Evolutionary conservation across 1,140 invertebrate species (phyloP).

Genomic region (Bombus balteatus): DNA sequence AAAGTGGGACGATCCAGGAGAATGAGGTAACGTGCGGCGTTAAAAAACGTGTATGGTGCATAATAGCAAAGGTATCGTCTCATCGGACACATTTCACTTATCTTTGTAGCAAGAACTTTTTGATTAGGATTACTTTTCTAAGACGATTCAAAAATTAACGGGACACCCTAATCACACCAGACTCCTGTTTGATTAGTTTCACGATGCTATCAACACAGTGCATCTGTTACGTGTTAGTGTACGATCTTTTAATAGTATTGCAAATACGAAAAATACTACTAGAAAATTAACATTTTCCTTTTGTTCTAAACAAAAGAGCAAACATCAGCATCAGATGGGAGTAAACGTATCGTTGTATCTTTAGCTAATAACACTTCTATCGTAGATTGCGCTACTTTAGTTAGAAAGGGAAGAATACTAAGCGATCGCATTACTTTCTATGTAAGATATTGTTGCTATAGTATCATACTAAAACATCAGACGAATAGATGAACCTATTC

Average conservation of each 20-base stretch:
- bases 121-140: constrained; percentile 46
- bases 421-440: constrained; percentile 28
- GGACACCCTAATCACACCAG: constrained; percentile 35
- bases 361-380: not conserved
- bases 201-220: not conserved
- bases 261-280: not conserved
- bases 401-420: not conserved
- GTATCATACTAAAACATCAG: not conserved
- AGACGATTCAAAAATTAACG: not conserved
- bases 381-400: constrained; percentile 9
- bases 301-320: not conserved
- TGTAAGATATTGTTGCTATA: constrained; percentile 22
- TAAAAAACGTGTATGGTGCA: constrained; percentile 58
- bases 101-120: constrained; percentile 40
- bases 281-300: not conserved
- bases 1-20: constrained; percentile 90
- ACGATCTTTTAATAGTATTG: not conserved
- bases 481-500: constrained; percentile 46
- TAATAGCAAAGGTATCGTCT: constrained; percentile 41
- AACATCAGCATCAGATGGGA: not conserved
- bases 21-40: constrained; percentile 82
- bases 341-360: constrained; percentile 1
- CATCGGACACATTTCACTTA: constrained; percentile 21
- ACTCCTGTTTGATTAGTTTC: constrained; percentile 33
- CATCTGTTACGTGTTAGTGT: not conserved